Evolutionary conservation across 2,888 invertebrate species (phyloP).

Genomic region (Epicampocera succincta): DNA sequence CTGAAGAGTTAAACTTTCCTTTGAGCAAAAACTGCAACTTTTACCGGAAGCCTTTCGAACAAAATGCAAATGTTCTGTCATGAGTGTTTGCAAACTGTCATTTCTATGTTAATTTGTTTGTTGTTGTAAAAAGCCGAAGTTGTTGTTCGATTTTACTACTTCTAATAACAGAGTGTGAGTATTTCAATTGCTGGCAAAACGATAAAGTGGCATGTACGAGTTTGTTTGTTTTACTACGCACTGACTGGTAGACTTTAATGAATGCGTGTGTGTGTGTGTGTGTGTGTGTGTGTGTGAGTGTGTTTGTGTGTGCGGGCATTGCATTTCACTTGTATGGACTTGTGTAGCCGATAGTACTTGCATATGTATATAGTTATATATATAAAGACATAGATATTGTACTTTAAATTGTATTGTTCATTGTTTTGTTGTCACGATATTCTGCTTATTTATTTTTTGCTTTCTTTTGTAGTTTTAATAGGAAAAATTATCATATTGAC

Average conservation of each 20-base stretch:
- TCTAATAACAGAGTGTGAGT: constrained; percentile 53
- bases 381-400: constrained; percentile 26
- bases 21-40: constrained; percentile 53
- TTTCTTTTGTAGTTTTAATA: constrained; percentile 39
- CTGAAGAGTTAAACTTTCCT: constrained; percentile 26
- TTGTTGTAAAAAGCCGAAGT: not conserved
- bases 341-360: constrained; percentile 4
- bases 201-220: constrained; percentile 14
- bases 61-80: constrained; percentile 70
- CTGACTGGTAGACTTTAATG: constrained; percentile 16
- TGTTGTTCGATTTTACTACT: constrained; percentile 44
- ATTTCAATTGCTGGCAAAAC: not conserved
- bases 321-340: no score
- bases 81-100: constrained; percentile 65
- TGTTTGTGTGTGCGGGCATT: not conserved
- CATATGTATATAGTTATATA: not conserved
- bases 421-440: constrained; percentile 64
- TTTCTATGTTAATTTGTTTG: constrained; percentile 67
- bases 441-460: constrained; percentile 39
- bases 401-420: constrained; percentile 46
- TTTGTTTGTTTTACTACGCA: constrained; percentile 59
- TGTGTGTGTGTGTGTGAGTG: not conserved
- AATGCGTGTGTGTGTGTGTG: not conserved
- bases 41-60: constrained; percentile 69
- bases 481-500: constrained; percentile 65